Evolutionary conservation across 2,888 invertebrate genomes (phyloP), one percentile per base, ranked within the genome.

Genomic region (Muscina levida): DNA sequence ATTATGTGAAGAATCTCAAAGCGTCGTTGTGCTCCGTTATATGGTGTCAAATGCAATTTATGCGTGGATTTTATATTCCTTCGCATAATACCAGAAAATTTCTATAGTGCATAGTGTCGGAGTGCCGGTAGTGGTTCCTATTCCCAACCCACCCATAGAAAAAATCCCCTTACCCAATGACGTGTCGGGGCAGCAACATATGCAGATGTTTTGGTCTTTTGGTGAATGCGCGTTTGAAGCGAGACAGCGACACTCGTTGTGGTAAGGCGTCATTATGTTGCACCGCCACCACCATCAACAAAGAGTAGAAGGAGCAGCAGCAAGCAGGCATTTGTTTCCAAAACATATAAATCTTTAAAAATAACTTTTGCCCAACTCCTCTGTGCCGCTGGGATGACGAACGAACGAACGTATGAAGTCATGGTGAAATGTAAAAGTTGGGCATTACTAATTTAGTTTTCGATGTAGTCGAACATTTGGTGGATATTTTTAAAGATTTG

Each of bases 261-360:
- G 31, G 31, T 31, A 31, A 31, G 31, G 8, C 31, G 31, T n/a
- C n/a, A n/a, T n/a, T n/a, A n/a, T n/a, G 31, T 31, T 3, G 31
- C 31, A 8, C 4, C 31, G 31, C 4, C 31, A 8, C 4, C 31
- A 24, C 13, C n/a, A 4, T 2, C 6, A n/a, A 56, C 26, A 13
- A 56, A 24, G n/a, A 26, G 26, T 26, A 11, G 22, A 56, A n/a
- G 56, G n/a, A 5, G 31, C 31, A 44, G 6, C 56, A 56, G 24
- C 56, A 31, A 26, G 24, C 42, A 46, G 65, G 39, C 46, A 59
- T 81, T 67, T 68, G 74, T 39, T 53, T 53, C 68, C 53, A 56
- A 53, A 42, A 74, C 51, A 26, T 48, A 79, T 81, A 77, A 81
- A 81, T 81, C 81, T 77, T 68, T 65, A 81, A 77, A 68, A 77